These are phyloP conservation scores for Tauraco erythrolophus DNA, from an alignment of 2,113 vertebrate species.

Conservation along the genomic window DNA sequence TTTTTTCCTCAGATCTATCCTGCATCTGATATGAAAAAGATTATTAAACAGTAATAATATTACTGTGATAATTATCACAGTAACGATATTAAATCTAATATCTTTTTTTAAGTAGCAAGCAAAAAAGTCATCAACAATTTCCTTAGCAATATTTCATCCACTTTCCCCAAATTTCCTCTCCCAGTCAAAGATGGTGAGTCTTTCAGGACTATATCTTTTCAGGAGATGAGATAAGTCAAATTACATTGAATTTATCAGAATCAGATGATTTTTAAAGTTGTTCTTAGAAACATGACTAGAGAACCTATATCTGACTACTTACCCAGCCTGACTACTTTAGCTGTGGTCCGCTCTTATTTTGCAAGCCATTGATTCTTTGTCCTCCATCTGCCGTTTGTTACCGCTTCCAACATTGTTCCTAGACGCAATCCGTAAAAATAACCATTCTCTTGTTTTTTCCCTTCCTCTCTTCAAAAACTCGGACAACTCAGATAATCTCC, in stretches of 20 bases:
- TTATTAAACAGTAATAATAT: background rate
- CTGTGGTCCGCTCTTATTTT: background rate
- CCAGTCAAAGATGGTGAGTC: background rate
- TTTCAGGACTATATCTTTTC: background rate
- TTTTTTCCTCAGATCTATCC: background rate
- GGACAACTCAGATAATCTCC: constrained; percentile 65
- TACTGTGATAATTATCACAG: background rate
- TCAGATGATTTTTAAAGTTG: background rate
- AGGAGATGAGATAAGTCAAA: background rate
- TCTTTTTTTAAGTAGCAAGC: background rate
- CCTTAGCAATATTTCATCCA: constrained; percentile 31
- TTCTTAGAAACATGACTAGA: background rate
- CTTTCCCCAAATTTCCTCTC: constrained; percentile 1
- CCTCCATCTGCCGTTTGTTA: background rate
- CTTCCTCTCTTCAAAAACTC: constrained; percentile 44
- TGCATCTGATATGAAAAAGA: background rate
- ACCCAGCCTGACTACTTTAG: background rate
- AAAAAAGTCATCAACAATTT: constrained; percentile 24
- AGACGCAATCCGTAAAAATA: background rate
- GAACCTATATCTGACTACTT: background rate
- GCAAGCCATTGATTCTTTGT: background rate
- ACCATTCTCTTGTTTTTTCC: background rate
- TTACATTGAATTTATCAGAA: constrained; percentile 27
- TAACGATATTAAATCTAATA: background rate
- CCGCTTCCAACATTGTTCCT: background rate